A percentile compares a stretch with the other conserved stretches of the same genome.
These are phyloP conservation scores for Rhyacophila evoluta DNA, from an alignment of 2,888 invertebrate genomes.

Conservation along the genomic window DNA sequence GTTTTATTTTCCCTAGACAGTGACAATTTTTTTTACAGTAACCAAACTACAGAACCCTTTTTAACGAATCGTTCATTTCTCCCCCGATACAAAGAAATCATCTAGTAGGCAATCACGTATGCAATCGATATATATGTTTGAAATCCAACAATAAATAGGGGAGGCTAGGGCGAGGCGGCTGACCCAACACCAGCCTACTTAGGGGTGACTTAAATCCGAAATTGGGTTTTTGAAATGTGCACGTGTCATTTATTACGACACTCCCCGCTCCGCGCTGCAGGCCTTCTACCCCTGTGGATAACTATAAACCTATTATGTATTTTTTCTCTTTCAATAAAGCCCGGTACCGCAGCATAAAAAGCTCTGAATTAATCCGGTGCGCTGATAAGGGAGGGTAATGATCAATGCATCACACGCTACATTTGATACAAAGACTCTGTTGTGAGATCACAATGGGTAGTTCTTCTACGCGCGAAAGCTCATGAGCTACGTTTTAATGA, in stretches of 20 bases:
- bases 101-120: constrained; percentile 52
- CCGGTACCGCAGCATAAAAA: constrained; percentile 50
- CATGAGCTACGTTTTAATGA: background rate
- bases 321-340: constrained; percentile 54
- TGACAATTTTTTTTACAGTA: too few species aligned
- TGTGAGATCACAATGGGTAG: background rate
- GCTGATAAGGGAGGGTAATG: constrained; percentile 48
- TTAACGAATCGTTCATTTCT: constrained; percentile 30
- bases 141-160: constrained; percentile 54
- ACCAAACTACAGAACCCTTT: constrained; percentile 11
- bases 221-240: constrained; percentile 73
- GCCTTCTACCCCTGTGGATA: constrained; percentile 40
- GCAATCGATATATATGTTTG: constrained; percentile 55
- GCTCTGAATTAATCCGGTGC: constrained; percentile 51
- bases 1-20: too few species aligned
- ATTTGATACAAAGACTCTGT: constrained; percentile 51
- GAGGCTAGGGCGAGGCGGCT: constrained; percentile 38
- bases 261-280: constrained; percentile 56
- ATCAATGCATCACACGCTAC: constrained; percentile 53
- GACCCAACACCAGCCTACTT: constrained; percentile 62
- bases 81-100: constrained; percentile 35
- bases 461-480: background rate
- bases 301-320: constrained; percentile 55
- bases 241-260: constrained; percentile 73
- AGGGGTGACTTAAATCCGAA: constrained; percentile 73